Evolutionary conservation across 2,113 vertebrate species (phyloP).

Genomic region (Corvus cornix): DNA sequence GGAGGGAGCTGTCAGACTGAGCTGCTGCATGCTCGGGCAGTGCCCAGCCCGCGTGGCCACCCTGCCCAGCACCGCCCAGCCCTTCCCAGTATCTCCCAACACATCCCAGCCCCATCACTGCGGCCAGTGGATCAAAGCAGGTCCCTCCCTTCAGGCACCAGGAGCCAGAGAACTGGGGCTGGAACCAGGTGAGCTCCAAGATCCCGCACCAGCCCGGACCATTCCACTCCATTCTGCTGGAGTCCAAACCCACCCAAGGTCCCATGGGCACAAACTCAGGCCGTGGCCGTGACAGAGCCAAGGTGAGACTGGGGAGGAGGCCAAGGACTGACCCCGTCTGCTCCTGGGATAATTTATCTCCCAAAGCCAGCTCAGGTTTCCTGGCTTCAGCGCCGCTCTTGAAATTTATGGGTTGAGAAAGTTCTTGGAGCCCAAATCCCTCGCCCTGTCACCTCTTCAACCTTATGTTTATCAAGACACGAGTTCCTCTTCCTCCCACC

Average conservation of each 20-base stretch:
- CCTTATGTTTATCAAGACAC: conserved; percentile 64
- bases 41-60: accelerated
- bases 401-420: conserved; percentile 79
- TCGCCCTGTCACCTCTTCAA: conserved; percentile 43
- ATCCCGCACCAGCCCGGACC: too few relatives aligned
- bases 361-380: conserved; percentile 52
- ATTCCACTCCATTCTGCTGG: neutral
- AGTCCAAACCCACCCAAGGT: neutral
- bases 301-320: conserved; percentile 13
- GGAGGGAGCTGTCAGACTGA: neutral
- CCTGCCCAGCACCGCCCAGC: neutral
- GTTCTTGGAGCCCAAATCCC: conserved; percentile 62
- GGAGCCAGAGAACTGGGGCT: accelerated
- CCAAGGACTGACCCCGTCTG: conserved; percentile 40
- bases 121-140: neutral
- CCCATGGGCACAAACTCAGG: neutral
- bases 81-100: neutral
- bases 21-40: neutral
- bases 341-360: conserved; percentile 52
- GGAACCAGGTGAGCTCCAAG: neutral
- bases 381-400: conserved; percentile 33
- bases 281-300: accelerated
- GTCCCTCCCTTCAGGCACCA: neutral
- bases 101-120: neutral
- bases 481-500: conserved; percentile 40